Evolutionary conservation across 2,797 vertebrate genomes (phyloP), one percentile per base, ranked within the genome.

Genomic region (Sebastiscus albofasciatus): DNA sequence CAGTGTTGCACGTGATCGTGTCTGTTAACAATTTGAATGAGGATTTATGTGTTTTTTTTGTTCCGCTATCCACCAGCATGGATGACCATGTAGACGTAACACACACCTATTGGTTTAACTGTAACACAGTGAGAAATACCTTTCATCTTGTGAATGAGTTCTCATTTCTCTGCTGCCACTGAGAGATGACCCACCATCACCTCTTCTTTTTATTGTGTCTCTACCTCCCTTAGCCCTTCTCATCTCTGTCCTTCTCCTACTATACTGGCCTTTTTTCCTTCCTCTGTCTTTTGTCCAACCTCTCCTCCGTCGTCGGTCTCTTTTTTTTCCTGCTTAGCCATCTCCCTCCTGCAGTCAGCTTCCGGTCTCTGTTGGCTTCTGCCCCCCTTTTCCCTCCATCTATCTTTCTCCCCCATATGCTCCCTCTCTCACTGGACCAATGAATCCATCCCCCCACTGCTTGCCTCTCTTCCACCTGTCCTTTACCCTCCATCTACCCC

Each of bases 151-250:
- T 67, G 29, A 86, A 65, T 39, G 6, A 27, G 72, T 20, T 68
- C 26, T 8, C 46, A 74, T 69, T 79, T 81, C 58, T 79, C 67
- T 82, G 75, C 77, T 78, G 67, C 79, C 77, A 80, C 76, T 87
- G 86, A 89, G 76, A 90, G 66, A 78, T 79, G 81, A 86, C 82
- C 27, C 2, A 1, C 74, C 70, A 69, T 89, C 60, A 72, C 75
- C 70, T 14, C 18, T 27, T 39, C 11, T 31, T 67, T 77, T 75
- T 67, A 11, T 52, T 42, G 24, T 64, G 24, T 70, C 13, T 55
- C 7, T 74, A 9, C 49, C 18, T 33, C 46, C 13, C 42, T 71
- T 13, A 36, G 13, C 12, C 2, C 6, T 27, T 64, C 26, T 77
- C 72, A 22, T 56, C n/a, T 16, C 8, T 22, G 16, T 76, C 46